phyloP scores from a whole-genome alignment of 2,797 vertebrate genomes.

The Sparus aurata region DNA sequence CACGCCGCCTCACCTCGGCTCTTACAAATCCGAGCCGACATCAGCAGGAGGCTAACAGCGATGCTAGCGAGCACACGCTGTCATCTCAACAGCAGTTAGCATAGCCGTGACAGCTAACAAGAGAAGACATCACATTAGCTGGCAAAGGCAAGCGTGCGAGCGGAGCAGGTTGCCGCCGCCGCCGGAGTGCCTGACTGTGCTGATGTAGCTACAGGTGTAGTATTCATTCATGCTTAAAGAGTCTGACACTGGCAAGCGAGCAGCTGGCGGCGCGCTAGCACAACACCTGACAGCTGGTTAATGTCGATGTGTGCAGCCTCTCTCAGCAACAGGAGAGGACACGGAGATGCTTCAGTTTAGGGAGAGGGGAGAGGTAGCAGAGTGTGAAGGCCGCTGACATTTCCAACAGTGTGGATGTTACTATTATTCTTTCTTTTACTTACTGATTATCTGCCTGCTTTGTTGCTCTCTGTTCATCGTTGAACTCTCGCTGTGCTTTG shows the following conservation, averaged over 20 bases:
- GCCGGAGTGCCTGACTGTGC: slow-evolving; percentile 46
- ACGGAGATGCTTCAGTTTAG: slow-evolving; percentile 7
- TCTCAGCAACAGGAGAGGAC: slow-evolving; percentile 29
- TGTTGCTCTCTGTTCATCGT: not conserved
- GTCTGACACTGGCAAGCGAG: slow-evolving; percentile 56
- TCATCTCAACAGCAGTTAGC: slow-evolving; percentile 43
- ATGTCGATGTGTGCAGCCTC: slow-evolving; percentile 56
- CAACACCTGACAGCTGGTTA: slow-evolving; percentile 72
- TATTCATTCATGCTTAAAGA: slow-evolving; percentile 71
- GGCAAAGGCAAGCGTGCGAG: slow-evolving; percentile 13
- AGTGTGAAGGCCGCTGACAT: slow-evolving; percentile 33
- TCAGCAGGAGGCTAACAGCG: slow-evolving; percentile 69
- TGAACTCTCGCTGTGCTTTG: not conserved
- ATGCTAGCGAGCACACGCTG: slow-evolving; percentile 56
- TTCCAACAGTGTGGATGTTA: not conserved
- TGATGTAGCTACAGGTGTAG: slow-evolving; percentile 73
- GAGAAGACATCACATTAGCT: slow-evolving; percentile 75
- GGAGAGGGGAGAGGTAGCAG: slow-evolving; percentile 1
- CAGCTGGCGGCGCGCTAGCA: slow-evolving; percentile 51
- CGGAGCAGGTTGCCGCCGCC: slow-evolving; percentile 30
- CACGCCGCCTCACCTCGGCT: slow-evolving; percentile 9
- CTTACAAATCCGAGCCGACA: slow-evolving; percentile 63
- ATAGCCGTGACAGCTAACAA: slow-evolving; percentile 65
- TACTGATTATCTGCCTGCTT: not conserved
- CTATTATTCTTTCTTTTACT: too few species aligned